phyloP scores from a whole-genome alignment of 64 coral and sea anemone genomes.

The Cladopsammia gracilis region DNA sequence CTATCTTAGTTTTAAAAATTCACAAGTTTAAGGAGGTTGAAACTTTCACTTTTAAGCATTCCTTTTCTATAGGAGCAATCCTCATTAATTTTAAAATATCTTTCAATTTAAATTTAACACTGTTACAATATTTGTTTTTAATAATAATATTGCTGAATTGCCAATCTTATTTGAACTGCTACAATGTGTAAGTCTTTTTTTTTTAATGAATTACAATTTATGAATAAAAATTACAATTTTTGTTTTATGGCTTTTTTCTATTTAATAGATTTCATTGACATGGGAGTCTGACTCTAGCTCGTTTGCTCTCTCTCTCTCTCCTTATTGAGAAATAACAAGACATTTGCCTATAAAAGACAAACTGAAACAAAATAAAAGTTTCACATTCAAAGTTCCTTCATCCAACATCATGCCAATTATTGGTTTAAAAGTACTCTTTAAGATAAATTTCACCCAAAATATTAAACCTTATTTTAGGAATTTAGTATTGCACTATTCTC shows the following conservation, averaged over 20 bases:
- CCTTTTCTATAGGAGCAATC: too few relatives aligned
- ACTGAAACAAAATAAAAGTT: neutral
- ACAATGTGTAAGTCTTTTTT: too few relatives aligned
- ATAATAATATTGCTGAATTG: too few relatives aligned
- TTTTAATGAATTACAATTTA: too few relatives aligned
- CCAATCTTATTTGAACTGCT: too few relatives aligned
- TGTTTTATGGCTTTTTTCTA: neutral
- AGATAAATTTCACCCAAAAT: neutral
- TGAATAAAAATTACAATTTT: too few relatives aligned
- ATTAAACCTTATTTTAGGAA: neutral
- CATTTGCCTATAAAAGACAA: neutral
- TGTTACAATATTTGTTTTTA: too few relatives aligned
- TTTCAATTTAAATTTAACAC: too few relatives aligned
- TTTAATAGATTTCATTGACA: neutral
- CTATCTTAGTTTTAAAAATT: too few relatives aligned
- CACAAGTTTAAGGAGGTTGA: too few relatives aligned
- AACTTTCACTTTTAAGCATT: too few relatives aligned
- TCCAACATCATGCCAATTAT: slow-evolving; percentile 47
- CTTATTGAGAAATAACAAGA: neutral
- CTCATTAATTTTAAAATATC: too few relatives aligned
- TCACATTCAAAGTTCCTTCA: neutral
- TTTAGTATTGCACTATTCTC: neutral
- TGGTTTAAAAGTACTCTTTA: neutral
- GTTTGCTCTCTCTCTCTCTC: neutral
- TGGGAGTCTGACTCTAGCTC: neutral